These are phyloP conservation scores for Liopterus haemorrhoidalis DNA, from an alignment of 2,888 invertebrate species.

Conservation along the genomic window DNA sequence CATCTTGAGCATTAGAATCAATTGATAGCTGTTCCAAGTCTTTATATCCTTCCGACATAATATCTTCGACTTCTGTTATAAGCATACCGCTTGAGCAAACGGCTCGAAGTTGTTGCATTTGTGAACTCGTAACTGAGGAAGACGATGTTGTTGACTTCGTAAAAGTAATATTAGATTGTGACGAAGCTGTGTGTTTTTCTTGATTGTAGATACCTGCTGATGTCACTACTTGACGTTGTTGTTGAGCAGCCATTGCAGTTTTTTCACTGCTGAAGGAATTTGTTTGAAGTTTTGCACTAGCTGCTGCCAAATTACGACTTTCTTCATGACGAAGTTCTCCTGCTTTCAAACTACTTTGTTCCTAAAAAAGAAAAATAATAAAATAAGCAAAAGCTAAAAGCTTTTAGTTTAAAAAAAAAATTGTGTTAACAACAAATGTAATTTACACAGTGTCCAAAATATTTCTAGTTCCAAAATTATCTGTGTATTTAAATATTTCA, in stretches of 20 bases:
- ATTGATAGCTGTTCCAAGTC: conserved; percentile 73
- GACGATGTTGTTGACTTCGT: conserved; percentile 67
- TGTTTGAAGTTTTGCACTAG: conserved; percentile 77
- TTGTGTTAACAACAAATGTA: too few relatives aligned
- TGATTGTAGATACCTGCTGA: conserved; percentile 73
- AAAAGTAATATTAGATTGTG: conserved; percentile 69
- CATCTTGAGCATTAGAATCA: conserved; percentile 69
- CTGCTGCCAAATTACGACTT: conserved; percentile 76
- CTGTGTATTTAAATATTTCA: too few relatives aligned
- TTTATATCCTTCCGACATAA: conserved; percentile 61
- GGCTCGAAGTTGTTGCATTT: background rate
- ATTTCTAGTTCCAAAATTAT: too few relatives aligned
- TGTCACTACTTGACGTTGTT: conserved; percentile 75
- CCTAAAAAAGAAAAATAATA: conserved; percentile 51
- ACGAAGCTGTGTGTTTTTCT: conserved; percentile 64
- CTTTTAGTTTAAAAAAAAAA: too few relatives aligned
- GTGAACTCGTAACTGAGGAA: conserved; percentile 34
- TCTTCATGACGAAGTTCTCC: conserved; percentile 82
- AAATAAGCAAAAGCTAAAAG: conserved; percentile 11
- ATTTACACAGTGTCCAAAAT: too few relatives aligned
- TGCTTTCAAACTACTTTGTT: conserved; percentile 75
- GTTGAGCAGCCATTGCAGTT: conserved; percentile 56
- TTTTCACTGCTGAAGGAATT: conserved; percentile 83
- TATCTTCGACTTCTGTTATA: conserved; percentile 70
- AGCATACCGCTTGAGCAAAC: too few relatives aligned